These are phyloP conservation scores for Acanthochromis polyacanthus DNA, from an alignment of 2,113 vertebrate genomes.

Conservation along the genomic window DNA sequence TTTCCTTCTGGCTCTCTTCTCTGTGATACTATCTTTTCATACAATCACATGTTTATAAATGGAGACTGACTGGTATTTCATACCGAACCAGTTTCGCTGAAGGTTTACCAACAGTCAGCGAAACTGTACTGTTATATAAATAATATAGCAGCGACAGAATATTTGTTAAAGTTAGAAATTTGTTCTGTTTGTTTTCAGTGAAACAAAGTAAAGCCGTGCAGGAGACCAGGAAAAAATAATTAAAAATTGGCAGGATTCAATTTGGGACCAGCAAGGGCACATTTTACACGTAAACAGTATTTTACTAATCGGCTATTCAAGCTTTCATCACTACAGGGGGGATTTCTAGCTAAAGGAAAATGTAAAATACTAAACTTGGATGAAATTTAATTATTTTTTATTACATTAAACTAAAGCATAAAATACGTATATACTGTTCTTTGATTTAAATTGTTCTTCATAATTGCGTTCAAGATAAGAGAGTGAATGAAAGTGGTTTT, in stretches of 20 bases:
- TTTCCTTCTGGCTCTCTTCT: constrained; percentile 73
- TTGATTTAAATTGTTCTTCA: not conserved
- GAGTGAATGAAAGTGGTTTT: constrained; percentile 1
- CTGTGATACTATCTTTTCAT: constrained; percentile 80
- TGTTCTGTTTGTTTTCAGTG: not conserved
- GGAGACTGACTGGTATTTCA: constrained; percentile 63
- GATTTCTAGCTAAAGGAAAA: constrained; percentile 24
- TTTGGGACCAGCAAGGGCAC: constrained; percentile 1
- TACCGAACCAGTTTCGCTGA: constrained; percentile 43
- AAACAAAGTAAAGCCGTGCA: not conserved
- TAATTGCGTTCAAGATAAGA: constrained; percentile 5
- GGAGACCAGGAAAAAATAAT: not conserved
- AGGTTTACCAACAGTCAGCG: constrained; percentile 44
- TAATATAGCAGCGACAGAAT: not conserved
- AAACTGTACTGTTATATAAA: constrained; percentile 32
- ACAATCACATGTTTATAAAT: constrained; percentile 76
- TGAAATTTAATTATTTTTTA: constrained; percentile 27
- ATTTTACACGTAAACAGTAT: constrained; percentile 37
- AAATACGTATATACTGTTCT: constrained; percentile 1
- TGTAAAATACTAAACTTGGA: constrained; percentile 28
- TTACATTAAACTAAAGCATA: constrained; percentile 2
- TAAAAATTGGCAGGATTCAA: constrained; percentile 29
- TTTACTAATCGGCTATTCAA: constrained; percentile 14
- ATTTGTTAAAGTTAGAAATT: constrained; percentile 22
- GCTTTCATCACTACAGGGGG: constrained; percentile 6